Conservation (phyloP, 2,888 invertebrate species). For the Diaphora mendica region DNA sequence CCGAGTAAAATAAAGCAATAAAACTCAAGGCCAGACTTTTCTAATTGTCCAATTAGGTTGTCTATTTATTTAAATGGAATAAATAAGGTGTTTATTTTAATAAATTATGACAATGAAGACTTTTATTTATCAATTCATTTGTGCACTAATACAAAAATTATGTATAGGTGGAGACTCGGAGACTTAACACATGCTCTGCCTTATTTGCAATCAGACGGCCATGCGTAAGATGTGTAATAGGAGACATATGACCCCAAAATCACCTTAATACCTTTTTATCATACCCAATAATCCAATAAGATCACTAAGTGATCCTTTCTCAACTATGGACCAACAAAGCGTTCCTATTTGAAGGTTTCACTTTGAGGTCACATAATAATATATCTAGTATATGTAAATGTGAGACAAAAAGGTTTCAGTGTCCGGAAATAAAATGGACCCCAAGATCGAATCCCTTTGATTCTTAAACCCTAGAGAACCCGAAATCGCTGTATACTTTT, state of each 20-base stretch:
- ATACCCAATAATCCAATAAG: no score
- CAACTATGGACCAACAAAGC: not conserved
- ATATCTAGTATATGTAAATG: constrained; percentile 47
- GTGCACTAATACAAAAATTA: no score
- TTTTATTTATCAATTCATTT: no score
- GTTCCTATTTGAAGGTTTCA: not conserved
- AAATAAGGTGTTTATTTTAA: not conserved
- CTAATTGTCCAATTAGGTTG: not conserved
- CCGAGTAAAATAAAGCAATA: not conserved
- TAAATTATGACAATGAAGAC: no score
- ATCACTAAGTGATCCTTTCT: no score
- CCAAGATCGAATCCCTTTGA: constrained; percentile 41
- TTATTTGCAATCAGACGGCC: no score
- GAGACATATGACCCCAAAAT: no score
- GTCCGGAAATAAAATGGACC: constrained; percentile 27
- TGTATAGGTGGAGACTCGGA: no score
- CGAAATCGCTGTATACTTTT: constrained; percentile 48
- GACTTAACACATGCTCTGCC: no score
- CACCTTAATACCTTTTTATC: no score
- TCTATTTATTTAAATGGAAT: not conserved
- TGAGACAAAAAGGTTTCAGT: constrained; percentile 34
- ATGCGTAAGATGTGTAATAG: no score
- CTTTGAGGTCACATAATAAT: constrained; percentile 5
- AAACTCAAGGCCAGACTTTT: not conserved
- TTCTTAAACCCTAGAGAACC: constrained; percentile 36